A percentile compares a stretch with the other conserved stretches of the same genome.
phyloP scores from a whole-genome alignment of 2,888 invertebrate genomes.

The Rotaria sp. region DNA sequence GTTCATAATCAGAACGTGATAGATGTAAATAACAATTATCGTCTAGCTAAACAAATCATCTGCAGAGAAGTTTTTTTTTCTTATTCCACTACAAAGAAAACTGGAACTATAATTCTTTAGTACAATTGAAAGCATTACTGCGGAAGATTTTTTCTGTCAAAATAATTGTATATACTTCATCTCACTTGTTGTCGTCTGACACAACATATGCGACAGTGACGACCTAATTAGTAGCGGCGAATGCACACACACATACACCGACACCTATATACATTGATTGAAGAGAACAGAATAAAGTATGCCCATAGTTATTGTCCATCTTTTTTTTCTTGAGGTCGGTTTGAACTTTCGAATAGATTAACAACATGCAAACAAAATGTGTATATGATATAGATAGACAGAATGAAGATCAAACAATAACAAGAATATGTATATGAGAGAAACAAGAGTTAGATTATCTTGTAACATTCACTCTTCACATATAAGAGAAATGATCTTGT shows the following conservation, averaged over 20 bases:
- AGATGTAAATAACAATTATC: neutral
- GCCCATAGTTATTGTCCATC: neutral
- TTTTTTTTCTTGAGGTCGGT: neutral
- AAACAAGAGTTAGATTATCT: neutral
- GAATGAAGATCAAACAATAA: neutral
- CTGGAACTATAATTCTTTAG: neutral
- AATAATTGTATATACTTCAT: neutral
- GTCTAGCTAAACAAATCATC: neutral
- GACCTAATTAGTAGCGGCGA: neutral
- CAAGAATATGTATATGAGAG: neutral
- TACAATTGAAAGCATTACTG: neutral
- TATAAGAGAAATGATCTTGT: neutral
- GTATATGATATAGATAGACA: constrained; percentile 4
- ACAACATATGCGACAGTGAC: neutral
- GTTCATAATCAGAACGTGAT: neutral
- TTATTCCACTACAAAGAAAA: neutral
- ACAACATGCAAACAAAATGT: neutral
- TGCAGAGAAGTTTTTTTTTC: neutral
- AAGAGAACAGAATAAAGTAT: neutral
- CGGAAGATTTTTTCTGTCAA: neutral
- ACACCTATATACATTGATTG: neutral
- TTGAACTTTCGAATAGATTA: neutral
- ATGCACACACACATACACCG: neutral
- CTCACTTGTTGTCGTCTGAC: neutral
- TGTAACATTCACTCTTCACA: neutral